Evolutionary conservation across 2,797 vertebrate genomes (phyloP), one percentile per base, ranked within the genome.

Genomic region (Falco biarmicus): DNA sequence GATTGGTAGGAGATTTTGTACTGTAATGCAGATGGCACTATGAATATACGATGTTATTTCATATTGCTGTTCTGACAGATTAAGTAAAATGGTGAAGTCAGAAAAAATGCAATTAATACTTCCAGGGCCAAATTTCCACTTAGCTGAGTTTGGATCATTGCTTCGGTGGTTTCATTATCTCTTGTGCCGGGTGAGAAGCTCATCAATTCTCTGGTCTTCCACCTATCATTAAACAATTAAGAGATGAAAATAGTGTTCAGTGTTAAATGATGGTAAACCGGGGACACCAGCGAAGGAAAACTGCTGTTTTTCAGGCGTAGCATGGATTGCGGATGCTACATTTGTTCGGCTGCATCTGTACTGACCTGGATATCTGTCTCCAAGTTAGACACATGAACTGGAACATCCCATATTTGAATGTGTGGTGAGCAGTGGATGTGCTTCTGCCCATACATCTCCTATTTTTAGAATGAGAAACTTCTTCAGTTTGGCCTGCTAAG

Each of bases 11-110:
- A 90, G 92, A 89, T 87, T 89, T 89, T 68, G 84, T 83, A 10
- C 81, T 43, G 75, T 78, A 50, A 93, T 93, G 89, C 93, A 96
- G 95, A 94, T 95, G 95, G 95, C 93, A 65, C 45, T 10, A 1
- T 77, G 95, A 92, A 71, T 77, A 51, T 37, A 11, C 6, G 43
- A 60, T 60, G n/a, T 64, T 70, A 47, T 69, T 92, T 93, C 71
- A 43, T 80, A 48, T 64, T 28, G 1, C 83, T 63, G 66, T 82
- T 87, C 84, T 96, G 90, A 96, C 95, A 94, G 78, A 64, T 96
- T 51, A 92, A 84, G 51, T 45, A 8, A 87, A 80, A 84, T 34
- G 66, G 71, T n/a, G 86, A 92, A 87, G 31, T 56, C 78, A 63
- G 74, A 26, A 80, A 94, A 92, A 80, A 68, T 6, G 4, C 9